Base-by-base conservation (phyloP, 92 coral and sea anemone species). In the Actinernus sp. region DNA sequence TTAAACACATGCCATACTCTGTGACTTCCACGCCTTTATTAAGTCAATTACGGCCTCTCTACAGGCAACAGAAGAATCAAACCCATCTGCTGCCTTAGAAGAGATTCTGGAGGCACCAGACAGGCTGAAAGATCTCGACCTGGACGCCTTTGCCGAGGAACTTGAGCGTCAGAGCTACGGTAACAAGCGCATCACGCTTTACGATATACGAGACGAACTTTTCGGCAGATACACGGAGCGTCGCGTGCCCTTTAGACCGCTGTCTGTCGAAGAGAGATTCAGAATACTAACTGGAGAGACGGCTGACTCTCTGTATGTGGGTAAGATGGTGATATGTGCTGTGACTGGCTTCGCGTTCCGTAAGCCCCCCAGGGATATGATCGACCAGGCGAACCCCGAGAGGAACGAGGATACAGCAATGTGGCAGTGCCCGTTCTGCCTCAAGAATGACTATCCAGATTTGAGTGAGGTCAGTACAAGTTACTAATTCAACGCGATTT, bases 121-220 rank as follows among this genome's bases (percentile, higher is more conserved):
- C 52, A 74, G 97, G 55, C 81, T 94, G 27, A 94, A 84, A 79
- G 98, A 94, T 56, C 69, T 94, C 38, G 98, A 94, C 41, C 73
- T 94, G 0, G 97, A 94, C 45, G 98, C 98, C 3, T 94, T 94
- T 60, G 98, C 98, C 0, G 98, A 88, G 55, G 98, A 94, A 53
- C 92, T 94, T 2, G 98, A 91, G 55, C 84, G 98, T 1, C 97
- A 91, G 58, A 92, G 90, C 60, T 94, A 79, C 30, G 98, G 98
- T 28, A 94, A 94, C 85, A 94, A 94, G 63, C 82, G 85, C 1
- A 87, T 86, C 3, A 94, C 98, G 5, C 75, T 94, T 51, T 90
- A 94, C 54, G 98, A 94, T 84, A 94, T 94, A 61, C 89, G 98
- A 13, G 98, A 94, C 48, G 98, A 94, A 56, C 70, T 94, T 31